Base-by-base conservation (phyloP, 2,113 vertebrate genomes). In the Lates calcarifer region DNA sequence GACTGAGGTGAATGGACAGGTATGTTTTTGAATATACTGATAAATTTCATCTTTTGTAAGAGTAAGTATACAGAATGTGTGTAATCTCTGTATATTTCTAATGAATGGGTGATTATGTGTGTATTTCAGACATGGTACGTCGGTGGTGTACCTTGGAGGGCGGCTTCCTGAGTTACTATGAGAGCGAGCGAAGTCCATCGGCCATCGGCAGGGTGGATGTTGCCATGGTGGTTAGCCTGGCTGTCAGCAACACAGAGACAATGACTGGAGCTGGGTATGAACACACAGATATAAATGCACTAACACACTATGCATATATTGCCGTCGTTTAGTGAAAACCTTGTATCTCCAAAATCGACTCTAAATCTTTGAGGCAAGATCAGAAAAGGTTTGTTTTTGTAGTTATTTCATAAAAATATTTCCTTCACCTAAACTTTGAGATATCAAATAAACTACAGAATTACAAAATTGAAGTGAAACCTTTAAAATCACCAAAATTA, bases 71-170 rank as follows among this genome's bases (percentile, higher is more conserved):
- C 5, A 1, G 14, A 45, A 17, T 45, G 43, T 45, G 15, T 18
- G 5, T 4, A 24, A 53, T 29, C 17, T 33, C 6, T 58, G 56
- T 58, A 33, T 58, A 28, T 71, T 29, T 1, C 0, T 58, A 31
- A 37, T 45, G 2, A 2, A 1, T 3, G 5, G 49, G 15, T 67
- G 9, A 20, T 8, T 71, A 20, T 73, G 6, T 91, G 49, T 83
- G 0, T 60, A 6, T 85, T 83, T 45, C 91, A 99, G 98, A 99
- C 28, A 95, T 96, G 93, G 94, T 90, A 35, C 96, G 90, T 47
- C 96, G 96, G 29, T 99, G 98, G 98, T 99, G 98, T 72, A 97
- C 97, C 13, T 87, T 99, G 79, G 98, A 99, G 94, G 96, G 96
- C 5, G 96, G 97, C 57, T 98, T 96, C 89, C 91, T 99, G 82